phyloP scores from a whole-genome alignment of 2,888 invertebrate genomes.

The Caradrina kadenii region DNA sequence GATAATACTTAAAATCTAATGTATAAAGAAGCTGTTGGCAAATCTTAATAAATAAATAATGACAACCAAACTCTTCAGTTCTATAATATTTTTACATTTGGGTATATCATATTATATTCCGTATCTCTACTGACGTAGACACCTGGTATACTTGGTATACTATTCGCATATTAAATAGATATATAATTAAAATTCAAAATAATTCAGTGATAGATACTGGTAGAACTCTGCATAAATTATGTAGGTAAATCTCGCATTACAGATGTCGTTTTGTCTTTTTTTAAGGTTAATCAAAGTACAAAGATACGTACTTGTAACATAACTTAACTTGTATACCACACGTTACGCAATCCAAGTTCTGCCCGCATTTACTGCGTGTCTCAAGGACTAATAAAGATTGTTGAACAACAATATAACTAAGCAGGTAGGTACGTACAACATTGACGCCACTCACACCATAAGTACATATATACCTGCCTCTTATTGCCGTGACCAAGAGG shows the following conservation, averaged over 20 bases:
- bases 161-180: no score
- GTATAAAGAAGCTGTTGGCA: no score
- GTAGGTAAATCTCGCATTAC: not conserved
- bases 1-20: no score
- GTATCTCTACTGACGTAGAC: no score
- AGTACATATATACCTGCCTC: not conserved
- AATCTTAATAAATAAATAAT: no score
- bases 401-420: constrained; percentile 14
- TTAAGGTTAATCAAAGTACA: constrained; percentile 23
- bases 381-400: constrained; percentile 55
- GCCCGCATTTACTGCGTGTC: constrained; percentile 52
- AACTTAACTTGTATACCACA: constrained; percentile 23
- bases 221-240: not conserved
- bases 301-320: constrained; percentile 5
- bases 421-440: not conserved
- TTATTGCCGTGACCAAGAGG: not conserved
- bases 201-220: no score
- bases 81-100: no score
- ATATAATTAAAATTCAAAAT: no score
- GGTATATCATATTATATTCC: no score
- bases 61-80: no score
- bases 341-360: constrained; percentile 36
- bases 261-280: constrained; percentile 5
- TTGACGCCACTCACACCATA: not conserved
- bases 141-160: no score